Conservation (phyloP, 1,140 invertebrate species). For the Solenopsis fugax region DNA sequence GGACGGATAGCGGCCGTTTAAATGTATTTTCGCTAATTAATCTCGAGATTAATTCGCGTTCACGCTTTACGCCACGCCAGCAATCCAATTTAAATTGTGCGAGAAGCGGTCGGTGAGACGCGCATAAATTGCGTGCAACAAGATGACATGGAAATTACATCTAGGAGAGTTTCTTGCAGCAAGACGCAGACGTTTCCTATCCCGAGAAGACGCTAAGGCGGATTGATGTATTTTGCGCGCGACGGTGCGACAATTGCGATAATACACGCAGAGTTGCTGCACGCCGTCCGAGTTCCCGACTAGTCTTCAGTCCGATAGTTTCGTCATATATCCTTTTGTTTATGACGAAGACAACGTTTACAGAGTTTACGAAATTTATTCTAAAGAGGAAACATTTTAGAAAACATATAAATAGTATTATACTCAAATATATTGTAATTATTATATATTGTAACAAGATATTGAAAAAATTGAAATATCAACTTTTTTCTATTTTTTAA, state of each 20-base stretch:
- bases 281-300: neutral
- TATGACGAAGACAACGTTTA: neutral
- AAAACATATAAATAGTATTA: too few species aligned
- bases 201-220: slow-evolving; percentile 5
- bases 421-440: too few species aligned
- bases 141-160: slow-evolving; percentile 69
- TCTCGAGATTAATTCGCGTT: slow-evolving; percentile 70
- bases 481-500: neutral
- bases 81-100: slow-evolving; percentile 73
- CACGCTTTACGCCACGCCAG: slow-evolving; percentile 35
- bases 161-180: slow-evolving; percentile 61
- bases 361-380: slow-evolving; percentile 13
- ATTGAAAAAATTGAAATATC: too few species aligned
- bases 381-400: neutral
- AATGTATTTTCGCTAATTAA: slow-evolving; percentile 73
- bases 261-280: neutral
- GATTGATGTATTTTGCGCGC: slow-evolving; percentile 24
- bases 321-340: neutral
- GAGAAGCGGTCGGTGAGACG: slow-evolving; percentile 19
- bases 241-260: neutral
- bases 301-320: neutral
- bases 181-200: slow-evolving; percentile 48
- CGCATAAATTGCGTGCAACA: slow-evolving; percentile 70
- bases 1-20: slow-evolving; percentile 64
- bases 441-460: too few species aligned